phyloP scores from a whole-genome alignment of 92 coral and sea anemone genomes.

The Galaxea fascicularis region DNA sequence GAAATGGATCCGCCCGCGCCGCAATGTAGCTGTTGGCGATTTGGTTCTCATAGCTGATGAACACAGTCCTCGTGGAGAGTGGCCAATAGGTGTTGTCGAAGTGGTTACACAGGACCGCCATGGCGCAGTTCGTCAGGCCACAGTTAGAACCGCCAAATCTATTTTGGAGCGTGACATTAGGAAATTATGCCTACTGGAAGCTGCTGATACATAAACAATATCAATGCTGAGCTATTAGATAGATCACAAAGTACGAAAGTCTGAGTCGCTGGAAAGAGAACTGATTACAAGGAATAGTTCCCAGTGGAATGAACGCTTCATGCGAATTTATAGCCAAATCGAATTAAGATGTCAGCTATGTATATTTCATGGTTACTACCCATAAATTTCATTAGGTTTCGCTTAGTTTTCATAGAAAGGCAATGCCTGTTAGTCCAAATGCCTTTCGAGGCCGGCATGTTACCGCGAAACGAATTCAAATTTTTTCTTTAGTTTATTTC shows the following conservation, averaged over 20 bases:
- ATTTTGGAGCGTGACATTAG: background rate
- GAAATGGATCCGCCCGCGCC: constrained; percentile 18
- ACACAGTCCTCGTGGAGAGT: constrained; percentile 15
- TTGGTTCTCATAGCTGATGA: too few relatives aligned
- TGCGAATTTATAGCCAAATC: too few relatives aligned
- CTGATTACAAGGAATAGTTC: too few relatives aligned
- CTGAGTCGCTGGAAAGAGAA: too few relatives aligned
- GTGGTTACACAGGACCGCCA: background rate
- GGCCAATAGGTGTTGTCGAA: constrained; percentile 20
- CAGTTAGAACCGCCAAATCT: constrained; percentile 12
- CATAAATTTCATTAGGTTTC: background rate
- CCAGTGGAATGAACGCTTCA: too few relatives aligned
- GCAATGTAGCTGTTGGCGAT: constrained; percentile 19
- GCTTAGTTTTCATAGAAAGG: too few relatives aligned
- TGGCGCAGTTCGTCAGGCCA: constrained; percentile 11
- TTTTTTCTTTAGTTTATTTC: too few relatives aligned
- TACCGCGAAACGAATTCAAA: too few relatives aligned
- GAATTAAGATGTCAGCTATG: background rate
- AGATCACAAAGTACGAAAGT: too few relatives aligned
- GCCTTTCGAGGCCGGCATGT: background rate
- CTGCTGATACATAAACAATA: background rate
- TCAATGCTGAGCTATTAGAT: too few relatives aligned
- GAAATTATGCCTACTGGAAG: constrained; percentile 5
- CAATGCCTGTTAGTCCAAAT: too few relatives aligned
- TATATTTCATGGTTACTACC: too few relatives aligned